Evolutionary conservation across 1,140 invertebrate genomes (phyloP).

Genomic region (Metopolophium dirhodum): DNA sequence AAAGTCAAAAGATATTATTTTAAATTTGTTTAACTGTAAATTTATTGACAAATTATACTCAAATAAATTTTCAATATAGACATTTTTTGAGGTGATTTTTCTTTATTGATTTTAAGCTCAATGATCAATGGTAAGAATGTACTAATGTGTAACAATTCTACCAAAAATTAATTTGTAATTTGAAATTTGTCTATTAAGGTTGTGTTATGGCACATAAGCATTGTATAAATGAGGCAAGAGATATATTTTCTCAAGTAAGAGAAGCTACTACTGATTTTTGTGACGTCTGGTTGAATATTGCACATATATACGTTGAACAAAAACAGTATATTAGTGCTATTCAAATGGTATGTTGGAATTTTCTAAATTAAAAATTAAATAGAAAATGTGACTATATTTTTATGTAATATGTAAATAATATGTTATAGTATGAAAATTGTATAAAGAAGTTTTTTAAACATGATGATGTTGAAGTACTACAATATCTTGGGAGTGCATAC

Average conservation of each 20-base stretch:
- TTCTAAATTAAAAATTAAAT: background rate
- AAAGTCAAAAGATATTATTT: too few relatives aligned
- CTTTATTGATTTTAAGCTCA: conserved; percentile 56
- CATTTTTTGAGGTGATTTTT: too few relatives aligned
- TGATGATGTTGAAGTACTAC: conserved; percentile 92
- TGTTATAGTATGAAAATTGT: conserved; percentile 94
- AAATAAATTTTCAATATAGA: conserved; percentile 60
- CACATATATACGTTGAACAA: conserved; percentile 98
- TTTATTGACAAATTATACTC: too few relatives aligned
- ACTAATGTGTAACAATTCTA: background rate
- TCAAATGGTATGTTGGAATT: conserved; percentile 80
- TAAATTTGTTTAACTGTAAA: too few relatives aligned
- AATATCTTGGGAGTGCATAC: conserved; percentile 94
- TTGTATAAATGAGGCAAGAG: conserved; percentile 94
- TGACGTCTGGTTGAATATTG: conserved; percentile 99
- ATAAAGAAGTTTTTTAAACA: conserved; percentile 96
- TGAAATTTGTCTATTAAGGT: conserved; percentile 61
- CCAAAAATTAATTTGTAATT: background rate
- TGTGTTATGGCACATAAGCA: conserved; percentile 92
- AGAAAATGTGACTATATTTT: background rate
- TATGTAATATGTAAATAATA: conserved; percentile 68
- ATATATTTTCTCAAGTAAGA: conserved; percentile 97
- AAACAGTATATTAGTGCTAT: conserved; percentile 98
- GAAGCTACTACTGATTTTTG: conserved; percentile 99
- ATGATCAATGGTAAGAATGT: too few relatives aligned